A percentile compares a stretch with the other conserved stretches of the same genome.
Conservation (phyloP, 2,113 vertebrate genomes). For the Mormyrus lacerda region DNA sequence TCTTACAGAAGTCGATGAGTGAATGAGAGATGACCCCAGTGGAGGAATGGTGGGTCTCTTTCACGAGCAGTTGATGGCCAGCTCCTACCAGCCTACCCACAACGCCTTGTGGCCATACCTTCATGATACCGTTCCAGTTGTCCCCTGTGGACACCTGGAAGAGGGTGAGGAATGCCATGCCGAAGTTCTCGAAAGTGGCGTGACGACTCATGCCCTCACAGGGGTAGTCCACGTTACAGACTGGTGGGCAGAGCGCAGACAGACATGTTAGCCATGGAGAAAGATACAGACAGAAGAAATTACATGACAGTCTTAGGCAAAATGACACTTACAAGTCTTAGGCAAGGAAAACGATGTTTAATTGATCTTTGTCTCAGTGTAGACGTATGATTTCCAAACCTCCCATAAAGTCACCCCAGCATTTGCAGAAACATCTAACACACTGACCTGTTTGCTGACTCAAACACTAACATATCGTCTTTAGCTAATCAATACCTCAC, state of each 20-base stretch:
- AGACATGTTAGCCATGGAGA: neutral
- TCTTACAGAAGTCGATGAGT: neutral
- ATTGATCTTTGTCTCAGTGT: neutral
- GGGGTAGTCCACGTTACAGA: constrained; percentile 89
- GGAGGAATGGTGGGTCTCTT: neutral
- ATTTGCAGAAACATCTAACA: neutral
- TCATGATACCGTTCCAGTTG: constrained; percentile 99
- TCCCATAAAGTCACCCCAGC: neutral
- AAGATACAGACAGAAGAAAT: neutral
- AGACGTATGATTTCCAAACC: neutral
- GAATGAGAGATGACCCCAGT: neutral
- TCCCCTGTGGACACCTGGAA: constrained; percentile 97
- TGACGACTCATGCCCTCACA: constrained; percentile 98
- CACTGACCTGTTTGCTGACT: neutral
- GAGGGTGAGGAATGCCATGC: constrained; percentile 97
- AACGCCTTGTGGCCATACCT: constrained; percentile 58
- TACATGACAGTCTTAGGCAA: neutral
- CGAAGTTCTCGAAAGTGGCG: constrained; percentile 96
- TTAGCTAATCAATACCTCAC: neutral
- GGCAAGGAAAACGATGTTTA: neutral
- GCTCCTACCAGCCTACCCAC: neutral
- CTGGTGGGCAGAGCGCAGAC: constrained; percentile 46
- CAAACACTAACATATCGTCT: neutral
- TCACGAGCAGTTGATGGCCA: neutral
- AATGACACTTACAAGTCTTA: neutral